These are phyloP conservation scores for Numenius arquata DNA, from an alignment of 2,113 vertebrate species.

Conservation along the genomic window DNA sequence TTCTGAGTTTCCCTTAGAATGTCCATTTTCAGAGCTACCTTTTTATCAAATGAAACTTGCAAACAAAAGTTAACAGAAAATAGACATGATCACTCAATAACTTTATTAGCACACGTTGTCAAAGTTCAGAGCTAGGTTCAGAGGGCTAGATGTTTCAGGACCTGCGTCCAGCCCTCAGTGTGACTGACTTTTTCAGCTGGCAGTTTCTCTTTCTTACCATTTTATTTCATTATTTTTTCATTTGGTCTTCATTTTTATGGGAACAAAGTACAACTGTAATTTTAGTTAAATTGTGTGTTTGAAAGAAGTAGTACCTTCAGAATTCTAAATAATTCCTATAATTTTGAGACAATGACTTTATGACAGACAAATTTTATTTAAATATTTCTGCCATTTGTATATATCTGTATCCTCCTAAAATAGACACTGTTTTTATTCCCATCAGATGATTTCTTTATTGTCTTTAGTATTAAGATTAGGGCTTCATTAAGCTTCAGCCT, in stretches of 20 bases:
- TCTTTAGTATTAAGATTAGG: neutral
- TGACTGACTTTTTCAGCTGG: neutral
- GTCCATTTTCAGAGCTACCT: neutral
- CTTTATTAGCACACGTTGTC: neutral
- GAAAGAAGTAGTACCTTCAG: neutral
- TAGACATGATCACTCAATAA: neutral
- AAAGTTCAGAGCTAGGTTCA: neutral
- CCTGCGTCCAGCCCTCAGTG: neutral
- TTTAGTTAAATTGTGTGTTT: neutral
- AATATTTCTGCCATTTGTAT: neutral
- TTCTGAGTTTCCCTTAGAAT: constrained; percentile 11
- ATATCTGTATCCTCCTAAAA: neutral
- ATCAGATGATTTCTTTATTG: neutral
- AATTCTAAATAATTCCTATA: neutral
- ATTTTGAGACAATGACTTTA: neutral
- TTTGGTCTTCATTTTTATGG: neutral
- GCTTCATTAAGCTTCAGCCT: neutral
- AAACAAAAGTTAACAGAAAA: neutral
- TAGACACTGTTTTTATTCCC: neutral
- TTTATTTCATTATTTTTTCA: neutral
- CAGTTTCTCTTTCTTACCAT: neutral
- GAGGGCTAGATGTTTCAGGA: neutral
- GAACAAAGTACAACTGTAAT: neutral
- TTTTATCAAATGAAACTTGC: neutral
- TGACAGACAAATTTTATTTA: neutral